phyloP scores from a whole-genome alignment of 2,888 invertebrate genomes.

The Metalampra italica region DNA sequence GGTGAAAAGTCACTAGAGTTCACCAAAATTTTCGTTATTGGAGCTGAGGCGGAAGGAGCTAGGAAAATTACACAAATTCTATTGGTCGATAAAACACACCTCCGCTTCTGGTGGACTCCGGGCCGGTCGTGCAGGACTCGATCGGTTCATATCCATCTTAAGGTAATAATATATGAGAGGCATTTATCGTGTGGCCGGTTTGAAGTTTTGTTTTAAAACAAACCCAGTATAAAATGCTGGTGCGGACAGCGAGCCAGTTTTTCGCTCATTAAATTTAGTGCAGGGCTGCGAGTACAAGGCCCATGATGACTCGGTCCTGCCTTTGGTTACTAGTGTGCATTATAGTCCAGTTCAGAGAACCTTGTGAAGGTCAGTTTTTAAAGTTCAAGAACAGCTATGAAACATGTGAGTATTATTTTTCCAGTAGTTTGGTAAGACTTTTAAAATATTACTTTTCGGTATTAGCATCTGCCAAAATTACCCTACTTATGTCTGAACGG shows the following conservation, averaged over 20 bases:
- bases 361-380: slow-evolving; percentile 26
- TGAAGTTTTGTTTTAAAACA: slow-evolving; percentile 25
- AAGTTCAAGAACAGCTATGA: slow-evolving; percentile 16
- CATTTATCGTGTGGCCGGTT: background rate
- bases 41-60: too few species aligned
- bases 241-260: slow-evolving; percentile 23
- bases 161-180: too few species aligned
- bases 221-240: slow-evolving; percentile 31
- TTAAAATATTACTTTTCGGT: too few species aligned
- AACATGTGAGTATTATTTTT: slow-evolving; percentile 3
- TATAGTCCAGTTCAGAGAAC: slow-evolving; percentile 21
- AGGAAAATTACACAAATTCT: too few species aligned
- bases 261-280: slow-evolving; percentile 14
- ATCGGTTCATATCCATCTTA: background rate
- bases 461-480: too few species aligned
- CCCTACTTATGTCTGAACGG: too few species aligned
- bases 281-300: slow-evolving; percentile 20
- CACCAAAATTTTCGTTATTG: too few species aligned
- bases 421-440: background rate
- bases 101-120: too few species aligned
- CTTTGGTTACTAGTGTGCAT: slow-evolving; percentile 22
- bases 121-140: background rate
- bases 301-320: slow-evolving; percentile 35
- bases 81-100: too few species aligned
- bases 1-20: too few species aligned